A percentile compares a stretch with the other conserved stretches of the same genome.
Evolutionary conservation across 2,113 vertebrate genomes (phyloP).

Genomic region (Brachyhypopomus occidentalis): DNA sequence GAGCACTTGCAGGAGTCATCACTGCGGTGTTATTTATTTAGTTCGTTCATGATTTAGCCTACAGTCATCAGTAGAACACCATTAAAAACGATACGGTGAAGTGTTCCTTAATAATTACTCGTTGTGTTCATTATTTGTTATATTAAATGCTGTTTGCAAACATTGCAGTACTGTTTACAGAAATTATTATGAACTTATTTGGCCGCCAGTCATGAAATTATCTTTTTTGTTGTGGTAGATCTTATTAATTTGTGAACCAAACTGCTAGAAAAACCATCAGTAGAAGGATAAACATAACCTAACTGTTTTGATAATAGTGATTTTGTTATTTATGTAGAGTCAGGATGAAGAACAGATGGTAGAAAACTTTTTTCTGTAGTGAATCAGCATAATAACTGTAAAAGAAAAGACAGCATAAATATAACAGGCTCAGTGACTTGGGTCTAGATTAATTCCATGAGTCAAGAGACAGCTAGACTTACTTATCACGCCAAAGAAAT

Average conservation of each 20-base stretch:
- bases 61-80: too few species aligned
- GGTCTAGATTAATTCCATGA: constrained; percentile 6
- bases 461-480: background rate
- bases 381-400: constrained; percentile 10
- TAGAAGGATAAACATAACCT: background rate
- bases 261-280: background rate
- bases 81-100: too few species aligned
- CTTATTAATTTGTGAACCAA: background rate
- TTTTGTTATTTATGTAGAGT: background rate
- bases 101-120: too few species aligned
- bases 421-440: constrained; percentile 15
- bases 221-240: background rate
- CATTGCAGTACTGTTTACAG: background rate
- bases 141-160: background rate
- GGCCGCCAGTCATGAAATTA: background rate
- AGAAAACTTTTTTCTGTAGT: background rate
- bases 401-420: background rate
- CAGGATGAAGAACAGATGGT: constrained; percentile 25
- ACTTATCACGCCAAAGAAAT: background rate
- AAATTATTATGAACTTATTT: background rate
- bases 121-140: background rate
- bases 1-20: background rate
- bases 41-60: too few species aligned
- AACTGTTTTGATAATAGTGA: constrained; percentile 1
- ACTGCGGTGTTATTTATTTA: too few species aligned